Evolutionary conservation across 2,888 invertebrate genomes (phyloP), one percentile per base, ranked within the genome.

Genomic region (Agrilus biguttatus): DNA sequence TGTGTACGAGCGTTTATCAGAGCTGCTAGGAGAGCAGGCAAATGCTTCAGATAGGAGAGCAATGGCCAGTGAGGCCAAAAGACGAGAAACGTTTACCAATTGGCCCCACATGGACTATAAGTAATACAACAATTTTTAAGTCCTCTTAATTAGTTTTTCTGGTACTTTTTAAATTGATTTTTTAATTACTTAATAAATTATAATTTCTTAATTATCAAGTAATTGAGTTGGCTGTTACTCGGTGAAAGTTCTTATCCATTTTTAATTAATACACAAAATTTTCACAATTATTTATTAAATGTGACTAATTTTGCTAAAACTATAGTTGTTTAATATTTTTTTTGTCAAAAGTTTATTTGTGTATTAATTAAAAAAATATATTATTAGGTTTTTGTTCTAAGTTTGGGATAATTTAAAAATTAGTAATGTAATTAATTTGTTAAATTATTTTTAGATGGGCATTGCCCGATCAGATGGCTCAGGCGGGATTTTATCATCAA

Each of bases 61-160:
- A 28, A 93, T 95, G 93, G 90, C 88, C 63, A 90, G 89, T 50
- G 95, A 95, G 67, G 86, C 88, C 0, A 86, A 89, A 47, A 73
- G 95, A 37, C 76, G 87, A 53, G 83, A 90, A 60, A 92, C 95
- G 0, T 95, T 95, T 67, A 81, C 82, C 51, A 80, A 86, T 59
- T 95, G 93, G 95, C 93, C 93, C 2, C 93, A 93, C 60, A 91
- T 90, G 88, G 89, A 91, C 65, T 93, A 92, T 69, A 92, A 92
- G 88, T 89, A 61, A 70, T 28, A 28, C 4, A 10, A 28, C 10
- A 17, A 5, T 28, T 8, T 28, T 23, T 23, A 19, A 19, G 19
- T 19, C 19, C 19, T 19, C 19, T 19, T 19, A 19, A n/a, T n/a
- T n/a, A n/a, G n/a, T n/a, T 17, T 17, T 17, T 17, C 4, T 17